phyloP scores from a whole-genome alignment of 2,888 invertebrate genomes.

The Philonicus albiceps region DNA sequence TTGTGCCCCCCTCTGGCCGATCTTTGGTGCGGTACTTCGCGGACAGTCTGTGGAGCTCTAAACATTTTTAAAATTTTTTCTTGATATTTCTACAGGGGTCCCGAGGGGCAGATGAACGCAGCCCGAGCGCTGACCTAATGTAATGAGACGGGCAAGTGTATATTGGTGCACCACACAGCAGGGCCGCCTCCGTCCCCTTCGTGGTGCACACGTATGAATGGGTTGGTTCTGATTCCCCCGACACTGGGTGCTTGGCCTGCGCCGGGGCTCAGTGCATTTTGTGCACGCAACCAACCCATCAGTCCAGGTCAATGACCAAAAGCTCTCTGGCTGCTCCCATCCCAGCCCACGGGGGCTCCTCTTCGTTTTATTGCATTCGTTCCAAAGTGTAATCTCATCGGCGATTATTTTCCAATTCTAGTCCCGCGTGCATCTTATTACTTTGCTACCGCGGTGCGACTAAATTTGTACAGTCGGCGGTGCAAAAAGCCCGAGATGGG shows the following conservation, averaged over 20 bases:
- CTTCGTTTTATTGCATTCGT: constrained; percentile 28
- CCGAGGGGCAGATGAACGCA: neutral
- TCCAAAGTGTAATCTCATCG: constrained; percentile 12
- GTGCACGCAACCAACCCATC: constrained; percentile 21
- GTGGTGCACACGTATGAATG: neutral
- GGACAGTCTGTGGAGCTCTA: neutral
- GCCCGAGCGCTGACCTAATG: constrained; percentile 29
- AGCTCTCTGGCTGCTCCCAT: neutral
- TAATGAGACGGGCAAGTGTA: constrained; percentile 6
- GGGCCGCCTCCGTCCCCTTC: neutral
- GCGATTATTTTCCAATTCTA: constrained; percentile 31
- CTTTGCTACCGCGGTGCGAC: neutral
- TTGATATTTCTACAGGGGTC: neutral
- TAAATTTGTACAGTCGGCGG: constrained; percentile 11
- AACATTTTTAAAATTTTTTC: constrained; percentile 34
- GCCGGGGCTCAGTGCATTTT: constrained; percentile 3
- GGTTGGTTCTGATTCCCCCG: neutral
- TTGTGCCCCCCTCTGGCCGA: neutral
- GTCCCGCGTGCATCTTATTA: constrained; percentile 21
- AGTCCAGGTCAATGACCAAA: constrained; percentile 23
- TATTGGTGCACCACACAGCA: neutral
- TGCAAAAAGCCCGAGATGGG: neutral
- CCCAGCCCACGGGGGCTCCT: neutral
- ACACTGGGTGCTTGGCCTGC: neutral
- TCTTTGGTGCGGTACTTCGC: neutral